phyloP scores from a whole-genome alignment of 2,888 invertebrate genomes.

The Ectemnius continuus region DNA sequence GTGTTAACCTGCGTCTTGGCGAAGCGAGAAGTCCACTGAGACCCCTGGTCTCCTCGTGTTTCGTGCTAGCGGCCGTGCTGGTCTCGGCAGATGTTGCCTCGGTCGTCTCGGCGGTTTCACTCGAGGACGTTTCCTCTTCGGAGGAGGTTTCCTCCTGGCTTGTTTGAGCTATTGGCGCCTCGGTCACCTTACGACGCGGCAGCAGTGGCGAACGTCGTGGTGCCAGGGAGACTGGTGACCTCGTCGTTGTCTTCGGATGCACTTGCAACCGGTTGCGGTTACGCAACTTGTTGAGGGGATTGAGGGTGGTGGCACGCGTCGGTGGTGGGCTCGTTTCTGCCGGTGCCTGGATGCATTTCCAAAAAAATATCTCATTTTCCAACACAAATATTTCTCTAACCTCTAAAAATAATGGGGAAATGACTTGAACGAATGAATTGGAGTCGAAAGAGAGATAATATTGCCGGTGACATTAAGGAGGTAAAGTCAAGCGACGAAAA shows the following conservation, averaged over 20 bases:
- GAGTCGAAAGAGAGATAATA: too few relatives aligned
- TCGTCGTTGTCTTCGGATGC: conserved; percentile 74
- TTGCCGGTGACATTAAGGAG: conserved; percentile 6
- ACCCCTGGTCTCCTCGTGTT: conserved; percentile 72
- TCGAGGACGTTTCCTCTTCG: conserved; percentile 56
- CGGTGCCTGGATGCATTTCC: conserved; percentile 64
- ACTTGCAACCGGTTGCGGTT: conserved; percentile 77
- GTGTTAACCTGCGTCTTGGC: conserved; percentile 83
- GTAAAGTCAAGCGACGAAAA: conserved; percentile 44
- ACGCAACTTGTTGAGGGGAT: conserved; percentile 77
- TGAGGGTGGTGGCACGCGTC: conserved; percentile 67
- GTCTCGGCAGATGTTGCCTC: conserved; percentile 62
- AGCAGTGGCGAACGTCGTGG: conserved; percentile 71
- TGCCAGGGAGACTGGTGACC: conserved; percentile 62
- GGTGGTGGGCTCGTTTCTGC: conserved; percentile 71
- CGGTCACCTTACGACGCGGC: conserved; percentile 73
- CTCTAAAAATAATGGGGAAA: too few relatives aligned
- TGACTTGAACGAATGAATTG: too few relatives aligned
- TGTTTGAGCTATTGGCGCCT: conserved; percentile 65
- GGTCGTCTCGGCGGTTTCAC: conserved; percentile 53
- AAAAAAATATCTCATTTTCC: neutral
- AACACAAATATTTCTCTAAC: too few relatives aligned
- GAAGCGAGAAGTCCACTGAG: conserved; percentile 82
- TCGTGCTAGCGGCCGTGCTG: conserved; percentile 70
- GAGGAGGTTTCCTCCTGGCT: conserved; percentile 57